Conservation (phyloP, 2,888 invertebrate species). For the Macropis europaea region DNA sequence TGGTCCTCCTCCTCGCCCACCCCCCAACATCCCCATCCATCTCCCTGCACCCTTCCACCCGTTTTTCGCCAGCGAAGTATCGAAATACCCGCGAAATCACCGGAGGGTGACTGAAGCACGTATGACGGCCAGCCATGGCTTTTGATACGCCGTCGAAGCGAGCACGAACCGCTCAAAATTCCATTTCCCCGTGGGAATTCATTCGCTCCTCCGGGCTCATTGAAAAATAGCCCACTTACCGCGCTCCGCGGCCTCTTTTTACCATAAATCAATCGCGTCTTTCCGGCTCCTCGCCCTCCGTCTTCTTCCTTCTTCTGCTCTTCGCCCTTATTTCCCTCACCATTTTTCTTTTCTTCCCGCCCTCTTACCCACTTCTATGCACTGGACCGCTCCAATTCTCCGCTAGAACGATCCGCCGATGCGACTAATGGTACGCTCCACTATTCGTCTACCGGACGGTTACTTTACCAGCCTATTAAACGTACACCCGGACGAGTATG, state of each 20-base stretch:
- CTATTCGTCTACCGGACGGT: neutral
- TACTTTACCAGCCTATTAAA: constrained; percentile 2
- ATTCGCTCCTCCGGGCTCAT: constrained; percentile 49
- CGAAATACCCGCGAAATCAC: constrained; percentile 69
- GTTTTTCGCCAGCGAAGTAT: constrained; percentile 48
- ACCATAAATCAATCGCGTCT: constrained; percentile 62
- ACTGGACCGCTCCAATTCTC: constrained; percentile 17
- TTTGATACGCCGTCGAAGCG: constrained; percentile 55
- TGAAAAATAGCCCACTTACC: constrained; percentile 70
- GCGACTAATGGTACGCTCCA: constrained; percentile 1
- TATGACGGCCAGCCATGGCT: constrained; percentile 68
- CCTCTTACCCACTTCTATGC: constrained; percentile 7
- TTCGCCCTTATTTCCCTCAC: neutral
- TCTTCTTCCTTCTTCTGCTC: constrained; percentile 4
- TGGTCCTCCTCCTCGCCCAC: neutral
- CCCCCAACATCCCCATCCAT: neutral
- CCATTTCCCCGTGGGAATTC: constrained; percentile 68
- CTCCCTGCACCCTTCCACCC: too few relatives aligned
- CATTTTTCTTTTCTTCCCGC: neutral
- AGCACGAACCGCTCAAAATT: constrained; percentile 62
- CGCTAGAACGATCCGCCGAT: constrained; percentile 3
- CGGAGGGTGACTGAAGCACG: constrained; percentile 73
- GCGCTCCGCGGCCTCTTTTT: constrained; percentile 55
- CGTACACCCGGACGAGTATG: neutral
- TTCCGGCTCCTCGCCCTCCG: constrained; percentile 14